These are phyloP conservation scores for Characodon lateralis DNA, from an alignment of 2,797 vertebrate species.

Conservation along the genomic window DNA sequence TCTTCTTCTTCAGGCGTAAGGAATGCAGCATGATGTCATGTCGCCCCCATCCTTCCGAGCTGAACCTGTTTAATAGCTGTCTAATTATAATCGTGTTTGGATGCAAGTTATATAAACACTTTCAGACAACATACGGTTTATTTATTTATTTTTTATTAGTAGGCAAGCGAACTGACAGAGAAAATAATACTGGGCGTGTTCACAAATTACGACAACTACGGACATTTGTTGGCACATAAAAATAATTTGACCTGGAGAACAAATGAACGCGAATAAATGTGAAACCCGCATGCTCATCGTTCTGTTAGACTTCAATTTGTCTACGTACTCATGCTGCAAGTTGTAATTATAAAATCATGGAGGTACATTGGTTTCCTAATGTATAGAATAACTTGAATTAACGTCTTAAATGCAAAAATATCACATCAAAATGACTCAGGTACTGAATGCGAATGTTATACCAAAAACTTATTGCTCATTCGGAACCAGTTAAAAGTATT, in stretches of 20 bases:
- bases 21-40: neutral
- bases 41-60: slow-evolving; percentile 20
- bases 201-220: neutral
- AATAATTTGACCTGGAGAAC: neutral
- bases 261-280: neutral
- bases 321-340: too few species aligned
- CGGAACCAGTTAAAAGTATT: too few species aligned
- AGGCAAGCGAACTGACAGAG: too few species aligned
- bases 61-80: neutral
- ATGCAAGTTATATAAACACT: neutral
- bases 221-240: too few species aligned
- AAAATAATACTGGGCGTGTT: neutral
- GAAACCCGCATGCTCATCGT: neutral
- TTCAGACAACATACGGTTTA: neutral
- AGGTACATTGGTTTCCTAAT: too few species aligned
- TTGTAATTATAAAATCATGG: too few species aligned
- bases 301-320: neutral
- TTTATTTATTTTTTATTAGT: too few species aligned
- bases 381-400: too few species aligned
- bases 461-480: too few species aligned
- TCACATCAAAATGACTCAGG: too few species aligned
- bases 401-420: too few species aligned
- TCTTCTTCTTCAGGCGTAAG: slow-evolving; percentile 12
- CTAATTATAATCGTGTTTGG: neutral
- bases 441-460: too few species aligned